phyloP scores from a whole-genome alignment of 2,113 vertebrate species.

The Ellobius talpinus region DNA sequence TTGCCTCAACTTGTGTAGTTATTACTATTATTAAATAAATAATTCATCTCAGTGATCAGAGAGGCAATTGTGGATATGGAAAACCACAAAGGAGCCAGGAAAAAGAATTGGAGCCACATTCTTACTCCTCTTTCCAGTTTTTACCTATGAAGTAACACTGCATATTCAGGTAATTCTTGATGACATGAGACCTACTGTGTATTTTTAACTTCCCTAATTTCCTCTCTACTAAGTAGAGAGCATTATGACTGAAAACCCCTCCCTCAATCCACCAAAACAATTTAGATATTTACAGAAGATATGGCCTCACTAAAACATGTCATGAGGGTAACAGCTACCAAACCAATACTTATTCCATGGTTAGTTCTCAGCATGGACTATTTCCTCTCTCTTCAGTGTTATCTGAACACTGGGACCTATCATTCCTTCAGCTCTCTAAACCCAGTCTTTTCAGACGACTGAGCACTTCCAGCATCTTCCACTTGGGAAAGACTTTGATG shows the following conservation, averaged over 20 bases:
- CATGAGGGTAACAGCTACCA: neutral
- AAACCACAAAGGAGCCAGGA: neutral
- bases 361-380: neutral
- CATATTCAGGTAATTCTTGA: neutral
- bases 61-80: neutral
- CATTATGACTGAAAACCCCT: no score
- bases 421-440: neutral
- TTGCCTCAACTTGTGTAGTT: neutral
- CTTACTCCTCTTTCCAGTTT: neutral
- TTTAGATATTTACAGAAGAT: neutral
- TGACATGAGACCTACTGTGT: neutral
- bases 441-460: neutral
- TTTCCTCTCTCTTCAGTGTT: neutral
- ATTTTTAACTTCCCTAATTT: neutral
- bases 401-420: neutral
- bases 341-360: no score
- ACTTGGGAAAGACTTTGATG: neutral
- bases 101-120: neutral
- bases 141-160: neutral
- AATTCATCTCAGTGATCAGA: neutral
- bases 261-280: accelerated
- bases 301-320: accelerated
- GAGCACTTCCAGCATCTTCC: neutral
- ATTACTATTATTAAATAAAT: neutral
- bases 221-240: neutral